A percentile compares a stretch with the other conserved stretches of the same genome.
Conservation (phyloP, 2,797 vertebrate genomes). For the Chromis chromis region DNA sequence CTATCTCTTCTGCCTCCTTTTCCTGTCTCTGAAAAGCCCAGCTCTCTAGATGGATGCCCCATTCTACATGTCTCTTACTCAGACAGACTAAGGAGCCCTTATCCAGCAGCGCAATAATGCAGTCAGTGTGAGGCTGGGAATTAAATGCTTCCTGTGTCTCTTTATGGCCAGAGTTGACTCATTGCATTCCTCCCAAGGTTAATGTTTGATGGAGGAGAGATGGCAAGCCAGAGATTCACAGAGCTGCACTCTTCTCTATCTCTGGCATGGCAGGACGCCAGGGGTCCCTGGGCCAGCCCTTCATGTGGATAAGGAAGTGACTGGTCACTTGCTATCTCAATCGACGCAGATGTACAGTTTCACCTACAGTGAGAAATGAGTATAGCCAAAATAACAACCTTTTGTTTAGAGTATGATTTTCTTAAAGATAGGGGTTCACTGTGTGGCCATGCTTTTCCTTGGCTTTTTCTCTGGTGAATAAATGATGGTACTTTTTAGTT, state of each 20-base stretch:
- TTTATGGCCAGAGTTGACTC: constrained; percentile 80
- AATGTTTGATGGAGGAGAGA: constrained; percentile 79
- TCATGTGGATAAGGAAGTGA: constrained; percentile 57
- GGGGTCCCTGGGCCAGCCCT: constrained; percentile 46
- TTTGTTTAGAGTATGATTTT: not conserved
- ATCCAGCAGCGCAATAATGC: constrained; percentile 80
- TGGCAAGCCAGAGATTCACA: constrained; percentile 78
- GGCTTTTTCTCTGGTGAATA: not conserved
- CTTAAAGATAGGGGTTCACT: constrained; percentile 7
- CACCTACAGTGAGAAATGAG: constrained; percentile 17
- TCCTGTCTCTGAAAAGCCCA: constrained; percentile 72
- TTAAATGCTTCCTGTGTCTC: constrained; percentile 84
- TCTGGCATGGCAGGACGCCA: constrained; percentile 61
- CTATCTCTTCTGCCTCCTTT: constrained; percentile 57
- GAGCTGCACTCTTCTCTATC: constrained; percentile 76
- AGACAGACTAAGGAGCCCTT: constrained; percentile 79
- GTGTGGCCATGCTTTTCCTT: not conserved
- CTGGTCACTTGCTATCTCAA: constrained; percentile 25
- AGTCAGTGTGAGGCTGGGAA: constrained; percentile 81
- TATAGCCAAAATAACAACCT: constrained; percentile 4
- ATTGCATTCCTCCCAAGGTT: constrained; percentile 80
- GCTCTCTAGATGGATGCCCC: constrained; percentile 66
- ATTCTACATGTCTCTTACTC: constrained; percentile 68
- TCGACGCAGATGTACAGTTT: constrained; percentile 56
- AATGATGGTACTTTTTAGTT: not conserved